Conservation (phyloP, 1,140 invertebrate species). For the Drosophila takahashii region DNA sequence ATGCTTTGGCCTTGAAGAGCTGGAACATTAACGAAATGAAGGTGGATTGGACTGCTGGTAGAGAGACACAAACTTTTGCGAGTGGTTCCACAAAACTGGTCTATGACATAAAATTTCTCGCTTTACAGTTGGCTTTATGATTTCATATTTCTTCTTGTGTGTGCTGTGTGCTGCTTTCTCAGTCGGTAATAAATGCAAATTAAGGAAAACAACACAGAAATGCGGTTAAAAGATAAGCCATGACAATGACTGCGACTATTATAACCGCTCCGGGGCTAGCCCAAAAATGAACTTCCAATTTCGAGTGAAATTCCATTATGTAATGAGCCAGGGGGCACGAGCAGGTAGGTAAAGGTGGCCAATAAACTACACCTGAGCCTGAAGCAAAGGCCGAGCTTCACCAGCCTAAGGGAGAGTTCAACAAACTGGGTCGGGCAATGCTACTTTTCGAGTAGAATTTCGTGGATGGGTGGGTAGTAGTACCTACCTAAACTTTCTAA, state of each 20-base stretch:
- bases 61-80: slow-evolving; percentile 21
- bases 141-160: background rate
- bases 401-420: slow-evolving; percentile 17
- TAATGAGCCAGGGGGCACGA: slow-evolving; percentile 15
- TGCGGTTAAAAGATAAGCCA: slow-evolving; percentile 46
- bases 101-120: slow-evolving; percentile 43
- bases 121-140: slow-evolving; percentile 7
- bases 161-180: slow-evolving; percentile 33
- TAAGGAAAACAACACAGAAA: slow-evolving; percentile 26
- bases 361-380: slow-evolving; percentile 19
- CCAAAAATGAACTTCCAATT: slow-evolving; percentile 45
- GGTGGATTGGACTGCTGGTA: slow-evolving; percentile 2
- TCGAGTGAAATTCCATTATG: slow-evolving; percentile 47
- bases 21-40: slow-evolving; percentile 33
- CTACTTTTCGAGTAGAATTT: background rate
- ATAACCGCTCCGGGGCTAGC: slow-evolving; percentile 17
- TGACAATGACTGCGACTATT: slow-evolving; percentile 32
- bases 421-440: slow-evolving; percentile 25
- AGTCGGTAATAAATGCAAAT: slow-evolving; percentile 69
- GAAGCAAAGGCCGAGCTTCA: background rate
- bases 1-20: slow-evolving; percentile 69
- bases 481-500: background rate
- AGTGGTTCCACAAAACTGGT: slow-evolving; percentile 27
- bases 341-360: too few relatives aligned
- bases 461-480: background rate